Evolutionary conservation across 2,797 vertebrate genomes (phyloP).

Genomic region (Tragopan temminckii): DNA sequence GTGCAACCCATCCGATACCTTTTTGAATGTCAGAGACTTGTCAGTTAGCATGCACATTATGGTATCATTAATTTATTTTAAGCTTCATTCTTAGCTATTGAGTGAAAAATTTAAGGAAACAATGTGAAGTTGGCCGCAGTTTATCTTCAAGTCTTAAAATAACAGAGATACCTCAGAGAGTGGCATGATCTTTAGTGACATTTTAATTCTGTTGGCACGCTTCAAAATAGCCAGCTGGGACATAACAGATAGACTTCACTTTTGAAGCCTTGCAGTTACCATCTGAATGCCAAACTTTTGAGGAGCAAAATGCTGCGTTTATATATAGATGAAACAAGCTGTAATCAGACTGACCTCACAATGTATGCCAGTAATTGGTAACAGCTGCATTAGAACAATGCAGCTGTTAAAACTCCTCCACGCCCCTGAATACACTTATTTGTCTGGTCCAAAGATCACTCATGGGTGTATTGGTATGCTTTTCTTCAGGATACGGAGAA

Average conservation of each 20-base stretch:
- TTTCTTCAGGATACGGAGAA: background rate
- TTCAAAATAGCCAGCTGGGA: slow-evolving; percentile 54
- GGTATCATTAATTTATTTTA: slow-evolving; percentile 75
- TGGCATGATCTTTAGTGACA: slow-evolving; percentile 66
- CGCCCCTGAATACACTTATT: background rate
- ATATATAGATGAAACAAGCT: slow-evolving; percentile 33
- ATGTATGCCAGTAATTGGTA: background rate
- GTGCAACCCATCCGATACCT: background rate
- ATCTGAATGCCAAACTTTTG: slow-evolving; percentile 49
- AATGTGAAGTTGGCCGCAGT: slow-evolving; percentile 66
- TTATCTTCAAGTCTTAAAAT: slow-evolving; percentile 82
- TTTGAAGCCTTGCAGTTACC: slow-evolving; percentile 48
- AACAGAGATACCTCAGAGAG: slow-evolving; percentile 66
- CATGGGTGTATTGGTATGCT: background rate
- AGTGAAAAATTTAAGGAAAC: slow-evolving; percentile 69
- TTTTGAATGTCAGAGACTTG: background rate
- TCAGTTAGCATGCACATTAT: background rate
- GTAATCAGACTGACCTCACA: slow-evolving; percentile 17
- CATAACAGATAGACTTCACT: slow-evolving; percentile 33
- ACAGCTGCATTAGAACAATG: slow-evolving; percentile 40
- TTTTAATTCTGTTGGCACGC: slow-evolving; percentile 66
- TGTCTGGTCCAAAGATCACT: background rate
- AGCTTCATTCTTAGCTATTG: slow-evolving; percentile 35
- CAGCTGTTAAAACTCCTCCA: slow-evolving; percentile 13
- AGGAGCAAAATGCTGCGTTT: slow-evolving; percentile 29